These are phyloP conservation scores for Deilephila porcellus DNA, from an alignment of 2,888 invertebrate species.

Conservation along the genomic window DNA sequence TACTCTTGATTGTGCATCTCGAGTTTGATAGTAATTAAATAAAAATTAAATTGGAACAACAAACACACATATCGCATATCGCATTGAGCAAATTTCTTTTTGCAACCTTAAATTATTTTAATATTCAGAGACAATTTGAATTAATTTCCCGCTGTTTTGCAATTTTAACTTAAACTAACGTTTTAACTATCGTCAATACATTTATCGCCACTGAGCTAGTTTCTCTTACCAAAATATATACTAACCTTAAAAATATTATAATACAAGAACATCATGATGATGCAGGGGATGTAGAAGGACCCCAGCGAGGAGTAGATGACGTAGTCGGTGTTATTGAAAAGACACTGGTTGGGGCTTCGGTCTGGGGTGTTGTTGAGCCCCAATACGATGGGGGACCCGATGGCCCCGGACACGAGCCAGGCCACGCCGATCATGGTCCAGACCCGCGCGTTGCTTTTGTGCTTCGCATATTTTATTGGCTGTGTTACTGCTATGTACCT, in stretches of 20 bases:
- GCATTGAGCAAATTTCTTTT: no score
- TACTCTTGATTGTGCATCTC: no score
- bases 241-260: conserved; percentile 98
- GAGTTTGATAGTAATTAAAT: no score
- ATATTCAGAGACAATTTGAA: no score
- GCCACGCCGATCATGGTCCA: conserved; percentile 97
- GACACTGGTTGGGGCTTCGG: conserved; percentile 92
- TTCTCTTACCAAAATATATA: not conserved
- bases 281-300: conserved; percentile 99
- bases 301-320: conserved; percentile 98
- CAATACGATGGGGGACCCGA: conserved; percentile 97
- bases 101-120: no score
- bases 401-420: conserved; percentile 96
- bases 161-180: no score
- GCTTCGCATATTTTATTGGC: conserved; percentile 99
- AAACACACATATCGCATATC: no score
- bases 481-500: conserved; percentile 99
- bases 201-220: no score
- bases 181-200: no score
- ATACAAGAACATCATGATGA: conserved; percentile 99
- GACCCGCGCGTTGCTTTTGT: conserved; percentile 97
- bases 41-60: no score
- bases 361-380: conserved; percentile 97
- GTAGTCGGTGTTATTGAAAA: conserved; percentile 99
- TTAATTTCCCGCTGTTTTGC: no score